phyloP scores from a whole-genome alignment of 2,113 vertebrate species.

The Equus przewalskii region DNA sequence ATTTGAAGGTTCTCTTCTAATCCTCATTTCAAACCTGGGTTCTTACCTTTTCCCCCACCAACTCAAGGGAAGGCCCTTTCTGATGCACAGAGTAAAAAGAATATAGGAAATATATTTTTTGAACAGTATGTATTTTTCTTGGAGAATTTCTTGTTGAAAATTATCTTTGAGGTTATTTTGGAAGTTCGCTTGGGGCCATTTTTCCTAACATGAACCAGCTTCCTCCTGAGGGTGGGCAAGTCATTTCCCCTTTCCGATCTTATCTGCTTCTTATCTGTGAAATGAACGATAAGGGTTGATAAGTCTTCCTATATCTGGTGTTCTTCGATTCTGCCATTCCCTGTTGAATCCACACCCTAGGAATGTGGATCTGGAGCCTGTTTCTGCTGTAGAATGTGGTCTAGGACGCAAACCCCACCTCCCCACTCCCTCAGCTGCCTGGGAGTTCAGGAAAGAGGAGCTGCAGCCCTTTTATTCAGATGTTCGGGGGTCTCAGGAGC shows the following conservation, averaged over 20 bases:
- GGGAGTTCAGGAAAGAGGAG: not conserved
- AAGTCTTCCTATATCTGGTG: not conserved
- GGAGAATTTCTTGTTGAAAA: conserved; percentile 9
- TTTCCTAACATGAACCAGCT: conserved; percentile 6
- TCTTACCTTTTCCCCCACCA: not conserved
- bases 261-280: conserved; percentile 65
- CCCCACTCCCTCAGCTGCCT: not conserved
- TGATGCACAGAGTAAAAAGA: not conserved
- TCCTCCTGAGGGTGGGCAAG: conserved; percentile 13
- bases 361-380: conserved; percentile 54
- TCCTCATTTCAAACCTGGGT: not conserved
- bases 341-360: not conserved
- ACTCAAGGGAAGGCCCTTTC: not conserved
- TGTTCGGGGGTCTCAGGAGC: not conserved
- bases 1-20: conserved; percentile 42
- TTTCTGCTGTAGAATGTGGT: not conserved
- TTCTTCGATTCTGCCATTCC: conserved; percentile 58
- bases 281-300: not conserved
- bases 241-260: conserved; percentile 46
- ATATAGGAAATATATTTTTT: not conserved
- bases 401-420: not conserved
- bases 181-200: not conserved
- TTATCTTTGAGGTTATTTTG: not conserved
- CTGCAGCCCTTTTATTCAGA: not conserved
- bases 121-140: not conserved